These are phyloP conservation scores for Chromobotia macracanthus DNA, from an alignment of 2,797 vertebrate genomes.

Conservation along the genomic window DNA sequence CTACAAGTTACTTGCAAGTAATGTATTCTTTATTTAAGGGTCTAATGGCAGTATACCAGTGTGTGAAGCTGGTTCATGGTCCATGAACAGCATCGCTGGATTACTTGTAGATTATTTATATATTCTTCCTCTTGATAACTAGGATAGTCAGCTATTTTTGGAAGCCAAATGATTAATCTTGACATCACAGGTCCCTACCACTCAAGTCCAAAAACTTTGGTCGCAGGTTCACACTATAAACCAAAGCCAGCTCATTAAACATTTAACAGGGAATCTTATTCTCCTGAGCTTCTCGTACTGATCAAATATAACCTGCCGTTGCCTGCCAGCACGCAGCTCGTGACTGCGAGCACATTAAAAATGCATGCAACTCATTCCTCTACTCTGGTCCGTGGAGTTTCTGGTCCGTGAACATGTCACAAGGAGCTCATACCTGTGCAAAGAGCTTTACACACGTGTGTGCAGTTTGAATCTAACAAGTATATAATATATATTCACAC, in stretches of 20 bases:
- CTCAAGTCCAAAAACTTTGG: conserved; percentile 48
- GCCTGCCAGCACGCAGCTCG: conserved; percentile 47
- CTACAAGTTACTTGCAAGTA: neutral
- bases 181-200: conserved; percentile 52
- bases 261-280: conserved; percentile 70
- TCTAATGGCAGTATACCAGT: neutral
- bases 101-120: conserved; percentile 1
- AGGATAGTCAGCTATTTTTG: conserved; percentile 5
- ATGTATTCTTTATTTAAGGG: neutral
- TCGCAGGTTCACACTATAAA: conserved; percentile 60
- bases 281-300: conserved; percentile 60
- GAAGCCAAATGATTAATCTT: conserved; percentile 21
- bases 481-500: too few species aligned
- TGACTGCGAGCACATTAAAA: conserved; percentile 65
- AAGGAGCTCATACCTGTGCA: neutral
- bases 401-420: conserved; percentile 42
- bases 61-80: neutral
- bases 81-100: neutral
- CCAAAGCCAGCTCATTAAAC: conserved; percentile 68
- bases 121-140: neutral
- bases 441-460: neutral
- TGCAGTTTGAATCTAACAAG: neutral
- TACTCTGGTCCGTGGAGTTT: conserved; percentile 53
- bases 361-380: conserved; percentile 63
- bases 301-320: conserved; percentile 68